Percentiles rank a stretch among this genome's conserved stretches.
Evolutionary conservation across 2,113 vertebrate species (phyloP).

Genomic region (Hiodon tergisus): DNA sequence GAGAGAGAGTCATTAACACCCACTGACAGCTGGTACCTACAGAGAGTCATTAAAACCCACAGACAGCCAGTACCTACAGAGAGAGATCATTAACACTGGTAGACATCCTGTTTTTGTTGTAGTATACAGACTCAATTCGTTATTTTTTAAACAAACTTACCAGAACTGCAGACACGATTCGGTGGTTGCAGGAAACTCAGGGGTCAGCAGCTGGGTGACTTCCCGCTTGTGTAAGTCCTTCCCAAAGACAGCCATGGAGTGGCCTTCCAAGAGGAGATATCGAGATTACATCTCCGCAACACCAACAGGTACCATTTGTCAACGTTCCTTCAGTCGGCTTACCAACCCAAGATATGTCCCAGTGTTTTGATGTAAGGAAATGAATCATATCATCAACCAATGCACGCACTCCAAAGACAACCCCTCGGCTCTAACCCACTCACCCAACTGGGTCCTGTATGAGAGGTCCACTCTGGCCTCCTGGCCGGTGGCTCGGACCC

Average conservation of each 20-base stretch:
- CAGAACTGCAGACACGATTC: slow-evolving; percentile 61
- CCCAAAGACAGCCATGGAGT: slow-evolving; percentile 48
- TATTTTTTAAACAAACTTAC: slow-evolving; percentile 34
- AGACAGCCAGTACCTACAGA: no score
- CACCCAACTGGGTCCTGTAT: slow-evolving; percentile 56
- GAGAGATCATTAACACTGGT: not conserved
- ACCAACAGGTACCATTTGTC: not conserved
- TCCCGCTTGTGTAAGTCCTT: slow-evolving; percentile 24
- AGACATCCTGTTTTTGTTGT: no score
- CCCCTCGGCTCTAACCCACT: slow-evolving; percentile 11
- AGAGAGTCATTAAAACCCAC: not conserved
- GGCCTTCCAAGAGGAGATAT: slow-evolving; percentile 43
- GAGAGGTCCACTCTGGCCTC: slow-evolving; percentile 55
- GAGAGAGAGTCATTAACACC: no score
- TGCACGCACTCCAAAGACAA: not conserved
- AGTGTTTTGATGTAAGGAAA: not conserved
- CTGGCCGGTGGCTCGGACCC: slow-evolving; percentile 45
- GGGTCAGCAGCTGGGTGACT: slow-evolving; percentile 50
- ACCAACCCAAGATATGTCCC: no score
- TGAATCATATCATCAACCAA: not conserved
- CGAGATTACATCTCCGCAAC: not conserved
- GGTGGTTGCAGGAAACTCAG: slow-evolving; percentile 29
- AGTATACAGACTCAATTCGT: no score
- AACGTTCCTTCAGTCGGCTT: no score
- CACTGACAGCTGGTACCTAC: not conserved